phyloP scores from a whole-genome alignment of 2,888 invertebrate genomes.

The Linhomoeus sp. region DNA sequence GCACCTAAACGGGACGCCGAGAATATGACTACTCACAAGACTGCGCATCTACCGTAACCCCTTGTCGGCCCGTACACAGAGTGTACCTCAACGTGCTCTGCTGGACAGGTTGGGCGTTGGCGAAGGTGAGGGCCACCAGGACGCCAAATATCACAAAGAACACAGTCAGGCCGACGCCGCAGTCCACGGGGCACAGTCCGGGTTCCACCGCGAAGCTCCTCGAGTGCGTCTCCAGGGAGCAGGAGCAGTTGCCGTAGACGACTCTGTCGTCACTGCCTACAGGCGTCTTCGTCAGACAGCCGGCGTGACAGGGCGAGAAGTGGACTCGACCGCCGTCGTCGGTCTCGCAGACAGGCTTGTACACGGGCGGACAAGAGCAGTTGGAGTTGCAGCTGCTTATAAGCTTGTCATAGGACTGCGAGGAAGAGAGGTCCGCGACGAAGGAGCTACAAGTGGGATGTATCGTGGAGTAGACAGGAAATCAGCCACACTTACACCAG shows the following conservation, averaged over 20 bases:
- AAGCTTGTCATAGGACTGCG: neutral
- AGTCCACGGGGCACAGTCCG: constrained; percentile 16
- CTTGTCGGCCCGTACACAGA: too few species aligned
- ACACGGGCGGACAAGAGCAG: neutral
- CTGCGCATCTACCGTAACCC: too few species aligned
- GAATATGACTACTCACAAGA: too few species aligned
- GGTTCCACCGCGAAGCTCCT: too few species aligned
- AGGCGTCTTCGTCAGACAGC: neutral
- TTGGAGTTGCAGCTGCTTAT: neutral
- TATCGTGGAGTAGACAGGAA: too few species aligned
- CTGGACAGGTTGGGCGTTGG: constrained; percentile 22
- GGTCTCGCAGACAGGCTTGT: neutral
- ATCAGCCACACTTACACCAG: too few species aligned
- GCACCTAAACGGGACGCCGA: neutral
- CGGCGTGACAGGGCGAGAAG: neutral
- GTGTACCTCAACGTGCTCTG: constrained; percentile 13
- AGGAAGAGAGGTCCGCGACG: too few species aligned
- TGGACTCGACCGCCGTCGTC: neutral
- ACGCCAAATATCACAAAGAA: constrained; percentile 20
- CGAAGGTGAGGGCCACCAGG: constrained; percentile 22
- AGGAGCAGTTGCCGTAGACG: too few species aligned
- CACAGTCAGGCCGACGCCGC: constrained; percentile 16
- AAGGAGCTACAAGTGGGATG: too few species aligned
- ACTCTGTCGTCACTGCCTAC: too few species aligned
- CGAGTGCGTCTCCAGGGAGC: too few species aligned